Evolutionary conservation across 2,113 vertebrate species (phyloP).

Genomic region (Enhydra lutris): DNA sequence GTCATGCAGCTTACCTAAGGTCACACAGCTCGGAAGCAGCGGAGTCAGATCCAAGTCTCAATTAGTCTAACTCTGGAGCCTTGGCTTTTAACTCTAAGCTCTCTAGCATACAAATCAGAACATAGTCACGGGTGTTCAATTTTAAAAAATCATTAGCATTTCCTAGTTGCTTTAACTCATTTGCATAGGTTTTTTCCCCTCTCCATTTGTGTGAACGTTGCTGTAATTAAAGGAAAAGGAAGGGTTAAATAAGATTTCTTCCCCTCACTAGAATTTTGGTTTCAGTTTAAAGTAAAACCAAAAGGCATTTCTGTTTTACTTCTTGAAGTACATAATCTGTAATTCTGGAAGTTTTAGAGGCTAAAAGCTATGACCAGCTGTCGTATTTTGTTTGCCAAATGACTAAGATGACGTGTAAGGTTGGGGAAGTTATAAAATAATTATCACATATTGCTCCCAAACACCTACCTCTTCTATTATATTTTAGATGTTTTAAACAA

Average conservation of each 20-base stretch:
- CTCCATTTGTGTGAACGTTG: background rate
- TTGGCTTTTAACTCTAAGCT: background rate
- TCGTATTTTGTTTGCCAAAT: slow-evolving; percentile 36
- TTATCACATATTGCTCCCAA: background rate
- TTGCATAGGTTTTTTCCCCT: background rate
- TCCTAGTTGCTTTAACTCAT: background rate
- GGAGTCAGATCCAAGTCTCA: background rate
- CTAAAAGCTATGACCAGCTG: background rate
- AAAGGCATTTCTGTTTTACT: background rate
- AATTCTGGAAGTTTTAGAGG: background rate
- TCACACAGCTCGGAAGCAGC: background rate
- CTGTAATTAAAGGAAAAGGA: slow-evolving; percentile 6
- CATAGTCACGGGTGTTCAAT: background rate
- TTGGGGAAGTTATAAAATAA: slow-evolving; percentile 43
- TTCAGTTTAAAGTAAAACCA: slow-evolving; percentile 38
- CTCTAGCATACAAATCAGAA: background rate
- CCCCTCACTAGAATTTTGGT: background rate
- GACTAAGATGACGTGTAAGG: slow-evolving; percentile 52
- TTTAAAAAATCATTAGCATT: background rate
- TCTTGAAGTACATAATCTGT: background rate
- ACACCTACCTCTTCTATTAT: background rate
- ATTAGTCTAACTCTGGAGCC: background rate
- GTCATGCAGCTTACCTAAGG: slow-evolving; percentile 34
- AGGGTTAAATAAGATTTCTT: background rate
- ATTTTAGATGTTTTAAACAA: background rate